These are phyloP conservation scores for Tenthredo notha DNA, from an alignment of 2,888 invertebrate genomes.

Conservation along the genomic window DNA sequence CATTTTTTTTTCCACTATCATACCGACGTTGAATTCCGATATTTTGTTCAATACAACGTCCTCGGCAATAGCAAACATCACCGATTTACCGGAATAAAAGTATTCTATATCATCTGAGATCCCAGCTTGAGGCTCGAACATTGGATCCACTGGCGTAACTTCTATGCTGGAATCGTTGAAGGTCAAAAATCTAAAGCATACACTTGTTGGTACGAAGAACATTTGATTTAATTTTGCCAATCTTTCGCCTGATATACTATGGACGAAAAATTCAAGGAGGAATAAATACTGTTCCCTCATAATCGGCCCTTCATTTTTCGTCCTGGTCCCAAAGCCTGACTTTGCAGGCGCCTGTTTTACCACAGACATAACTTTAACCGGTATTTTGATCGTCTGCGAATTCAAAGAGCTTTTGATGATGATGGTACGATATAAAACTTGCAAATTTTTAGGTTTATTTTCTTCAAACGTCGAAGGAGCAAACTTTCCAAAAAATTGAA, in stretches of 20 bases:
- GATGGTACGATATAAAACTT: background rate
- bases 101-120: conserved; percentile 69
- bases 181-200: conserved; percentile 81
- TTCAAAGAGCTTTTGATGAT: background rate
- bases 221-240: conserved; percentile 71
- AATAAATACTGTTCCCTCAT: conserved; percentile 77
- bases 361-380: background rate
- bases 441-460: background rate
- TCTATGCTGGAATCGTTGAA: conserved; percentile 79
- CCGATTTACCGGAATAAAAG: conserved; percentile 84
- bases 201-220: conserved; percentile 79
- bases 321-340: conserved; percentile 40
- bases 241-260: conserved; percentile 76
- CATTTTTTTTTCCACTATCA: conserved; percentile 81
- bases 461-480: background rate
- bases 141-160: conserved; percentile 69
- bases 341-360: conserved; percentile 1
- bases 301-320: background rate
- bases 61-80: conserved; percentile 83
- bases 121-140: conserved; percentile 73
- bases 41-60: conserved; percentile 79
- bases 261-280: conserved; percentile 83
- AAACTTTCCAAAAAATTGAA: background rate
- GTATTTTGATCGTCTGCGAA: background rate
- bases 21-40: conserved; percentile 80